Evolutionary conservation across 2,888 invertebrate genomes (phyloP), one percentile per base, ranked within the genome.

Genomic region (Parthenolecanium corni): DNA sequence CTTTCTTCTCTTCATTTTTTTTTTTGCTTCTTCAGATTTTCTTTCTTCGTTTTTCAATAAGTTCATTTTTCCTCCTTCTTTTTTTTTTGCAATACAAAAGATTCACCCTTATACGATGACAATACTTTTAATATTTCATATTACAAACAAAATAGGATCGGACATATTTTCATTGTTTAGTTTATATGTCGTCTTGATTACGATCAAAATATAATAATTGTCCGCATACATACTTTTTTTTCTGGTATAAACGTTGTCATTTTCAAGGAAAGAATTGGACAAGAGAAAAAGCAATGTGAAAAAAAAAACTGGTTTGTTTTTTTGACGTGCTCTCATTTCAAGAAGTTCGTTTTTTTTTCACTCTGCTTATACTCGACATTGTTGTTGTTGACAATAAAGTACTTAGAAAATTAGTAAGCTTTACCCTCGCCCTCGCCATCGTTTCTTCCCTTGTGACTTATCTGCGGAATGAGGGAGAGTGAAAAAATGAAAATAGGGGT

Each of bases 71-170:
- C n/a, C n/a, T n/a, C n/a, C n/a, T n/a, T n/a, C n/a, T n/a, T 16
- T 44, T 44, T 16, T 44, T 44, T 18, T 18, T 6, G 14, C 49
- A 6, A 14, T 49, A 21, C 23, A 49, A 49, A 12, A 21, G 20
- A 21, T 49, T 49, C 40, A 42, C 40, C 23, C 11, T 54, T 42
- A n/a, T n/a, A n/a, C 57, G 47, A 57, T 25, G 57, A 57, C 57
- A 57, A 46, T 46, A 57, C 57, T 47, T 57, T n/a, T 57, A 57
- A 57, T 57, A 57, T 57, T 57, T 57, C 57, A 57, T 57, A 57
- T 57, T 57, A 57, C 31, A 46, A 57, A 57, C 44, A 44, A 57
- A 57, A 57, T 57, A 21, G 44, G 47, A 57, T 44, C 57, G 57
- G 57, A 57, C 57, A 57, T 57, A 57, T 57, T 57, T 57, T 57